These are phyloP conservation scores for Equus quagga DNA, from an alignment of 2,113 vertebrate species.

Conservation along the genomic window DNA sequence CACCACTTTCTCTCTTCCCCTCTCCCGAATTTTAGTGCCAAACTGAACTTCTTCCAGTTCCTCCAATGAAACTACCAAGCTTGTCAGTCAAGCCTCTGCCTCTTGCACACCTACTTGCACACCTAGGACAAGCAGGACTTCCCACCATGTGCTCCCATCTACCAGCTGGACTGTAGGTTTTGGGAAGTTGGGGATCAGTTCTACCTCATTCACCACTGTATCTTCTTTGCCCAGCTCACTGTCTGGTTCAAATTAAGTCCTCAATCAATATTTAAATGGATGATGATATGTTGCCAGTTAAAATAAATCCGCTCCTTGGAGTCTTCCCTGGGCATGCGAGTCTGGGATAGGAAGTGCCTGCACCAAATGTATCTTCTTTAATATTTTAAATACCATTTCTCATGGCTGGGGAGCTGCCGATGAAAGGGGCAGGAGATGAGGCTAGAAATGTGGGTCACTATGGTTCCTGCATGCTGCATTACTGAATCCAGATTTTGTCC, in stretches of 20 bases:
- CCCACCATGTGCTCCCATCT: not conserved
- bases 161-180: not conserved
- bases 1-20: too few relatives aligned
- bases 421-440: not conserved
- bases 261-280: slow-evolving; percentile 4
- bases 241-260: not conserved
- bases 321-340: not conserved
- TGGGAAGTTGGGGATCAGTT: not conserved
- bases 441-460: not conserved
- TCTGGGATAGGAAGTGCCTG: not conserved
- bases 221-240: not conserved
- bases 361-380: not conserved
- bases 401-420: not conserved
- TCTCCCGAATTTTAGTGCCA: not conserved
- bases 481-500: not conserved
- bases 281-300: not conserved
- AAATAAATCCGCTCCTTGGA: not conserved
- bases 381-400: not conserved
- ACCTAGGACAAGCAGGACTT: not conserved
- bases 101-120: not conserved
- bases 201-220: not conserved
- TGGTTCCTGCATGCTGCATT: not conserved
- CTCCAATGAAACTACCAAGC: not conserved
- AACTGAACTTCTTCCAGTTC: not conserved
- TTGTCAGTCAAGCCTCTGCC: not conserved